Percentiles rank a stretch among this genome's conserved stretches.
Conservation (phyloP, 2,113 vertebrate genomes). For the Percopsis transmontana region DNA sequence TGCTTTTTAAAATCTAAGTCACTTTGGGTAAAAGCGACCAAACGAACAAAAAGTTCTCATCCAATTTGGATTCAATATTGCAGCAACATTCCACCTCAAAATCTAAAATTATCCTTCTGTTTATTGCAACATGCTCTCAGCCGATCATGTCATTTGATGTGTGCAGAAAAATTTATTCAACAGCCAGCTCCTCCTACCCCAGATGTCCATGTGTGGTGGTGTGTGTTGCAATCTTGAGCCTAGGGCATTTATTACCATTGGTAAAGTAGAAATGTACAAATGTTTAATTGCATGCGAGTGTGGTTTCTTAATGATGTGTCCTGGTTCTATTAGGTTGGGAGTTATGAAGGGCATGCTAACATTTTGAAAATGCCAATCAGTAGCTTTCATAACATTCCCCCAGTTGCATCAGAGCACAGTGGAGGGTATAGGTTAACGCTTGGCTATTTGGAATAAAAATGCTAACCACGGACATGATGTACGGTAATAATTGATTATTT, state of each 20-base stretch:
- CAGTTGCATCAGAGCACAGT: neutral
- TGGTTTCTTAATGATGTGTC: neutral
- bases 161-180: no score
- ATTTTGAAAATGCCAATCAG: slow-evolving; percentile 6
- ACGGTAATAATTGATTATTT: neutral
- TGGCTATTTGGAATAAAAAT: neutral
- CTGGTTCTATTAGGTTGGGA: neutral
- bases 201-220: slow-evolving; percentile 2
- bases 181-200: neutral
- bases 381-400: neutral
- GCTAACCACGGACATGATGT: neutral
- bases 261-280: neutral
- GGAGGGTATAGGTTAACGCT: neutral
- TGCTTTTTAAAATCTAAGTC: no score
- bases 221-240: neutral
- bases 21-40: no score
- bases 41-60: no score
- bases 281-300: neutral
- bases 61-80: no score
- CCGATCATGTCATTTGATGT: no score
- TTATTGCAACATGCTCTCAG: no score
- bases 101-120: no score
- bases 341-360: slow-evolving; percentile 6
- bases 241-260: neutral
- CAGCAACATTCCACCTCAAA: no score